These are phyloP conservation scores for Drosophila mayaguana DNA, from an alignment of 2,888 invertebrate genomes.

Conservation along the genomic window DNA sequence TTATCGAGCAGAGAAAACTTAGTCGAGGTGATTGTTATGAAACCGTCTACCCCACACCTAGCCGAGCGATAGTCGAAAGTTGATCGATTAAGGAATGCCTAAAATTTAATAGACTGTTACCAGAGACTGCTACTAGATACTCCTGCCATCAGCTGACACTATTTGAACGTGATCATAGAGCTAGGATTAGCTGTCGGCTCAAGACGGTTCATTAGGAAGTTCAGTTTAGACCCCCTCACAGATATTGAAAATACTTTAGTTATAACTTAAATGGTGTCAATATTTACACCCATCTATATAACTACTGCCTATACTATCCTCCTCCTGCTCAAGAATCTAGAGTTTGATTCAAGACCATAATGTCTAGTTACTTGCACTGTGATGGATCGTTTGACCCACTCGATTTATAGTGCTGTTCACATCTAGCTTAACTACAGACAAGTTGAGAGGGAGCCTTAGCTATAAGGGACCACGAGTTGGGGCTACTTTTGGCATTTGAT, in stretches of 20 bases:
- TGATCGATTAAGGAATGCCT: background rate
- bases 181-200: no score
- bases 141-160: background rate
- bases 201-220: no score
- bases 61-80: no score
- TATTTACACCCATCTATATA: no score
- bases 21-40: background rate
- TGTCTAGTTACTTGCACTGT: background rate
- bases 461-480: background rate
- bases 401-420: constrained; percentile 8
- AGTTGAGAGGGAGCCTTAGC: background rate
- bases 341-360: background rate
- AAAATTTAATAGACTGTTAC: background rate
- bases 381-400: constrained; percentile 15
- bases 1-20: background rate
- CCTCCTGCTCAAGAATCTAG: background rate
- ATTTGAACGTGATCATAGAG: background rate
- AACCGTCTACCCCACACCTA: no score
- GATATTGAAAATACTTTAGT: no score
- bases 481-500: constrained; percentile 67
- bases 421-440: background rate
- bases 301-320: background rate
- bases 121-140: no score
- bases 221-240: no score
- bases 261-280: no score